These are phyloP conservation scores for Clarias magur DNA, from an alignment of 2,113 vertebrate species.

Conservation along the genomic window DNA sequence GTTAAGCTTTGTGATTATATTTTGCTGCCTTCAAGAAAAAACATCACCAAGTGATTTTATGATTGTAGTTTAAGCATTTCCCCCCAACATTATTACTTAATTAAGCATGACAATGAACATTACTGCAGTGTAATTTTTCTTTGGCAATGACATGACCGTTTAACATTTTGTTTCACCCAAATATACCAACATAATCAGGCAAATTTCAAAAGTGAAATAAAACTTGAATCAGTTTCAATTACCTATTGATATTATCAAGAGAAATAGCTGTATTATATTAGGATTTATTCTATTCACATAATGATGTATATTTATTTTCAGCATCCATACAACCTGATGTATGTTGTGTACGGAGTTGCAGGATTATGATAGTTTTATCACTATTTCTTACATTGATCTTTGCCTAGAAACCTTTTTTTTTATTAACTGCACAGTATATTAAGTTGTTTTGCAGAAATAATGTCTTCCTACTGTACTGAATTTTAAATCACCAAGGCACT, in stretches of 20 bases:
- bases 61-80: slow-evolving; percentile 16
- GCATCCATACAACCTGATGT: slow-evolving; percentile 20
- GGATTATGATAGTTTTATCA: slow-evolving; percentile 19
- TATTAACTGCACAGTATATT: slow-evolving; percentile 32
- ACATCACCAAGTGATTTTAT: neutral
- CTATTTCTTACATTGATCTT: slow-evolving; percentile 27
- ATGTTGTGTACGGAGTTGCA: slow-evolving; percentile 12
- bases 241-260: neutral
- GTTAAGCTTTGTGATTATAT: slow-evolving; percentile 9
- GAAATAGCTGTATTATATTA: neutral
- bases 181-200: neutral
- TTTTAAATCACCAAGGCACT: slow-evolving; percentile 41
- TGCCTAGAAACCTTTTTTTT: slow-evolving; percentile 29
- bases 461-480: slow-evolving; percentile 48
- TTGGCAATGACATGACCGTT: neutral
- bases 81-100: slow-evolving; percentile 8
- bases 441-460: slow-evolving; percentile 35
- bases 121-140: neutral
- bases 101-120: slow-evolving; percentile 16
- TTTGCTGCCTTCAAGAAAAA: slow-evolving; percentile 21
- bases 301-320: neutral
- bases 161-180: neutral
- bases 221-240: neutral
- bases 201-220: neutral
- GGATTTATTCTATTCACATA: slow-evolving; percentile 37